Evolutionary conservation across 2,888 invertebrate genomes (phyloP), one percentile per base, ranked within the genome.

Genomic region (Theodoxus fluviatilis): DNA sequence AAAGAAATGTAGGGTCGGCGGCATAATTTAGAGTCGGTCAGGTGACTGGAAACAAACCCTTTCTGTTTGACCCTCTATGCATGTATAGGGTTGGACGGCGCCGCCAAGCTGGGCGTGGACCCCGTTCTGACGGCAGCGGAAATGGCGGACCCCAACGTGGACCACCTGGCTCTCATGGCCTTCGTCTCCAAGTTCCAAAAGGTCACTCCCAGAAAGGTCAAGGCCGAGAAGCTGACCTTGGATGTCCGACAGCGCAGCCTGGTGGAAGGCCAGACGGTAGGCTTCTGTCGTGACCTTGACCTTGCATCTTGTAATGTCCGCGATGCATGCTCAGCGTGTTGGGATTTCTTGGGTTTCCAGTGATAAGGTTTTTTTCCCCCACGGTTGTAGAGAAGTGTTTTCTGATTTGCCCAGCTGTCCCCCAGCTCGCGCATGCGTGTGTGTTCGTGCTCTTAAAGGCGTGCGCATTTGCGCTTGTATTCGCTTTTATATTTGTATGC

Each of bases 91-190:
- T 89, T 92, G 73, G 89, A 90, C 68, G 91, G 90, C 18, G 92
- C 90, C 7, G 76, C 77, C 22, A 88, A 89, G 70, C 85, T 92
- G 88, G 95, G 95, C 38, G 93, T 98, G 0, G 93, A 95, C 80
- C 95, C 96, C 2, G 91, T 97, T 33, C 88, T 98, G 73, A 93
- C 94, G 78, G 93, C 98, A n/a, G 94, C 93, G 64, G 98, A 98
- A 83, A 94, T 99, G 93, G 93, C 95, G 28, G 95, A 95, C 86
- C 93, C 93, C 40, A 94, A 95, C 84, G 94, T 96, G 2, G 98
- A 98, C 85, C 97, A 98, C 89, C 90, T 98, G 76, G 96, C 96
- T 43, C 94, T 98, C 69, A 98, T 98, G 98, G 94, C 97, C 0
- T 96, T 97, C 88, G 94, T 1, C 93, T 96, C 1, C 92, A 94